Conservation (phyloP, 2,888 invertebrate genomes). For the Tupiocoris notatus region DNA sequence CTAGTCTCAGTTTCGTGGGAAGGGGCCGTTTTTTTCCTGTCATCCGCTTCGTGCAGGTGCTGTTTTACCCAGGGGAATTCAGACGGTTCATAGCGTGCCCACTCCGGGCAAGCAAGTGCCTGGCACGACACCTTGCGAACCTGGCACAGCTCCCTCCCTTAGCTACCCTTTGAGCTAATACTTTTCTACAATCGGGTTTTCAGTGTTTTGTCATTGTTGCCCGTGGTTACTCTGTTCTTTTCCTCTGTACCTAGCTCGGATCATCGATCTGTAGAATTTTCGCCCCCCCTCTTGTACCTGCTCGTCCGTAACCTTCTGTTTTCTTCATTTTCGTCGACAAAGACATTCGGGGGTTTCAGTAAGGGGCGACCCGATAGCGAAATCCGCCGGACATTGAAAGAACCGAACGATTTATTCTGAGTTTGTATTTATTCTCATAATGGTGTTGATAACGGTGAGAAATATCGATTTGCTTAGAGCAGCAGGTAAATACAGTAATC, state of each 20-base stretch:
- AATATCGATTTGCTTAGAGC: conserved; percentile 23
- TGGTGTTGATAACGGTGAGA: conserved; percentile 28
- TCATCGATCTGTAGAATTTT: conserved; percentile 20
- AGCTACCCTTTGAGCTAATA: background rate
- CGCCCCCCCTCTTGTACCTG: background rate
- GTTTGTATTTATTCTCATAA: background rate
- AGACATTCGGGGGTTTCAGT: background rate
- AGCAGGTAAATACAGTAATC: conserved; percentile 13
- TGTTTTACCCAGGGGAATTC: no score
- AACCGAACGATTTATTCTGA: background rate
- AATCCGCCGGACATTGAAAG: no score
- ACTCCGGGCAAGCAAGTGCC: background rate
- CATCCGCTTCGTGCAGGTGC: no score
- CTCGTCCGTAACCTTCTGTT: conserved; percentile 7
- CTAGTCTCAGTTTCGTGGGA: no score
- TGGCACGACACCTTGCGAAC: background rate
- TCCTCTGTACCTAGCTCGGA: background rate
- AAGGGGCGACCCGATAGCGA: background rate
- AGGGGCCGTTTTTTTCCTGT: no score
- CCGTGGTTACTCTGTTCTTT: conserved; percentile 22
- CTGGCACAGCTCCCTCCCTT: background rate
- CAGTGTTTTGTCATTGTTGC: conserved; percentile 35
- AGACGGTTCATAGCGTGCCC: background rate
- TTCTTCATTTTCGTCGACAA: background rate
- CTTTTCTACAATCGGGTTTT: conserved; percentile 6